Conservation (phyloP, 2,113 vertebrate genomes). For the Neotoma lepida region DNA sequence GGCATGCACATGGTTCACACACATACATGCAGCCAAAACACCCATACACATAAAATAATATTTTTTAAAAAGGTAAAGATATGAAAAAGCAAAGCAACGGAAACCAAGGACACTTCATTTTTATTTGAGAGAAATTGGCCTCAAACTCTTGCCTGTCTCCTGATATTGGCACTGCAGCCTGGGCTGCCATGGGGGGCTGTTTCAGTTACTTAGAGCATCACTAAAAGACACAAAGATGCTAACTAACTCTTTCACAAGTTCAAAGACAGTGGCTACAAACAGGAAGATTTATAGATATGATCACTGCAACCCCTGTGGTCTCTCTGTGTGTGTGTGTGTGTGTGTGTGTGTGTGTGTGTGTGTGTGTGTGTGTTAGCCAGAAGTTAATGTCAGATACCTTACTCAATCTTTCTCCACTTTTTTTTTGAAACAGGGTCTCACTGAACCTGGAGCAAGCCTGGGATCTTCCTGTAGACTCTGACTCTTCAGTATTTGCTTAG, state of each 20-base stretch:
- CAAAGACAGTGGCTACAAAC: constrained; percentile 34
- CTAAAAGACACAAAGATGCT: constrained; percentile 46
- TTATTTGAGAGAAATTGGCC: neutral
- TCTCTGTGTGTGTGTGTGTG: neutral
- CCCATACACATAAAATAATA: neutral
- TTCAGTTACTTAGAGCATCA: constrained; percentile 56
- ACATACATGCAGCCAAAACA: neutral
- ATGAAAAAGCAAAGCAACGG: neutral
- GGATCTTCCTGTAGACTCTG: neutral
- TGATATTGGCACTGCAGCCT: neutral
- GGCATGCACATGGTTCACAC: neutral
- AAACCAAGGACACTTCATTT: neutral
- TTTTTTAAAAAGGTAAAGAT: constrained; percentile 7
- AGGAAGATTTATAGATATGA: neutral
- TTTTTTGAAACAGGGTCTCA: neutral
- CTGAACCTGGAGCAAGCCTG: neutral
- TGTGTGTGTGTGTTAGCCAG: neutral
- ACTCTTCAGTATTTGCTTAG: neutral
- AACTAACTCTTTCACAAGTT: constrained; percentile 45
- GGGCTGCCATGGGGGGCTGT: neutral
- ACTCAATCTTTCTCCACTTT: neutral
- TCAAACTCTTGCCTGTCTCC: neutral
- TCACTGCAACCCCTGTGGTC: neutral
- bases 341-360: neutral
- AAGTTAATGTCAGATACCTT: neutral